A percentile compares a stretch with the other conserved stretches of the same genome.
Evolutionary conservation across 2,888 invertebrate species (phyloP).

Genomic region (Marronus borbonicus): DNA sequence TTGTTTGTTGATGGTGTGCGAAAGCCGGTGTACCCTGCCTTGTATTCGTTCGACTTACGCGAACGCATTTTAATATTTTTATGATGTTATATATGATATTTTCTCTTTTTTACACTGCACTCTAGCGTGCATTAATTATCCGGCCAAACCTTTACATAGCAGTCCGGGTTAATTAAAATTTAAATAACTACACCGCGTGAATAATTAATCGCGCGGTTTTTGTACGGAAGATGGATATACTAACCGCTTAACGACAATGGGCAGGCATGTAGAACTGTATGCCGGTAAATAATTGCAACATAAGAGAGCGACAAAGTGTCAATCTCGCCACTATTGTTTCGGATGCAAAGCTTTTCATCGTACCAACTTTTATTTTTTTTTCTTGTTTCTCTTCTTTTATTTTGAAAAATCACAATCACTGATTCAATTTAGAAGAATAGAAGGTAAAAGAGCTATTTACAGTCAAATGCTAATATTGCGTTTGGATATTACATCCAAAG

Average conservation of each 20-base stretch:
- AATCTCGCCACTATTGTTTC: too few relatives aligned
- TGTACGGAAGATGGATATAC: slow-evolving; percentile 5
- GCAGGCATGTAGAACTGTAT: background rate
- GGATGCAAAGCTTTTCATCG: too few relatives aligned
- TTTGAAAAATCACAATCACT: too few relatives aligned
- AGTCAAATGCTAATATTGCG: too few relatives aligned
- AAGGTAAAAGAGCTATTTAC: too few relatives aligned
- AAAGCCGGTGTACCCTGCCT: background rate
- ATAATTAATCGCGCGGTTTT: background rate
- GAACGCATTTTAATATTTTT: slow-evolving; percentile 9
- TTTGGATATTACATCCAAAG: too few relatives aligned
- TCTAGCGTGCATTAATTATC: slow-evolving; percentile 3
- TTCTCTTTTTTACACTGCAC: background rate
- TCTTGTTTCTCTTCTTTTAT: too few relatives aligned
- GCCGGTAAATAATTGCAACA: too few relatives aligned
- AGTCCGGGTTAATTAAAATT: slow-evolving; percentile 5
- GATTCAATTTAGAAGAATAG: too few relatives aligned
- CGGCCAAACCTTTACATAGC: background rate
- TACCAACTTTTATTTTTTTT: too few relatives aligned
- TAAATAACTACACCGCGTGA: background rate
- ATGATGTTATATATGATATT: background rate
- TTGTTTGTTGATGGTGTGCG: too few relatives aligned
- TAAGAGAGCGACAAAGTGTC: too few relatives aligned
- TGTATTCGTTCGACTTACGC: slow-evolving; percentile 5
- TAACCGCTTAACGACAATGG: background rate